A percentile compares a stretch with the other conserved stretches of the same genome.
phyloP scores from a whole-genome alignment of 2,797 vertebrate genomes.

The Manis pentadactyla region DNA sequence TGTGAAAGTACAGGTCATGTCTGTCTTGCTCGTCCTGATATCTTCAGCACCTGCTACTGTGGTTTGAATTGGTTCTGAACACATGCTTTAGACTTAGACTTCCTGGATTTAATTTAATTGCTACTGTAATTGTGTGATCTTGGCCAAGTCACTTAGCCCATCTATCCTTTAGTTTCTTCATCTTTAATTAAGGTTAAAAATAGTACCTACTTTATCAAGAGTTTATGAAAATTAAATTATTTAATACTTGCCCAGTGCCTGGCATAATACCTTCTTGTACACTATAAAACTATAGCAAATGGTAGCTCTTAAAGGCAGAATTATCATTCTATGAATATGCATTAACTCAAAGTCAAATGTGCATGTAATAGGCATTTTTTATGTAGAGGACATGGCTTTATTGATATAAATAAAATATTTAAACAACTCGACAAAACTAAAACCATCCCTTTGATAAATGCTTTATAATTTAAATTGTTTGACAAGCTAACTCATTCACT shows the following conservation, averaged over 20 bases:
- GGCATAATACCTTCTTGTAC: not conserved
- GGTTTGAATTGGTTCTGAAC: not conserved
- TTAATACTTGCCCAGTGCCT: not conserved
- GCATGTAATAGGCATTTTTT: not conserved
- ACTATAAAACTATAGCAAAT: not conserved
- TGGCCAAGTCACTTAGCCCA: not conserved
- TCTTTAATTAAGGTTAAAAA: not conserved
- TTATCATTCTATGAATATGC: not conserved
- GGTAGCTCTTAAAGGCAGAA: not conserved
- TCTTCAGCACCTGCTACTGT: not conserved
- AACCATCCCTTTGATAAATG: not conserved
- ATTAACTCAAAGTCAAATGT: not conserved
- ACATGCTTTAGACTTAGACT: not conserved
- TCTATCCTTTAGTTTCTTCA: not conserved
- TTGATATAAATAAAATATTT: slow-evolving; percentile 28
- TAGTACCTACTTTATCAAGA: not conserved
- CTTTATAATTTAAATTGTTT: not conserved
- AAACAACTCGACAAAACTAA: not conserved
- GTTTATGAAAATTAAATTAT: not conserved
- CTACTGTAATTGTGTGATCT: not conserved
- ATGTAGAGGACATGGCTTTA: not conserved
- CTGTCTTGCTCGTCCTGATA: not conserved
- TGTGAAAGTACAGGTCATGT: not conserved
- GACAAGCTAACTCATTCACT: not conserved
- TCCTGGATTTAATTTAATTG: not conserved